Evolutionary conservation across 2,888 invertebrate genomes (phyloP).

Genomic region (Lasioglossum lativentre): DNA sequence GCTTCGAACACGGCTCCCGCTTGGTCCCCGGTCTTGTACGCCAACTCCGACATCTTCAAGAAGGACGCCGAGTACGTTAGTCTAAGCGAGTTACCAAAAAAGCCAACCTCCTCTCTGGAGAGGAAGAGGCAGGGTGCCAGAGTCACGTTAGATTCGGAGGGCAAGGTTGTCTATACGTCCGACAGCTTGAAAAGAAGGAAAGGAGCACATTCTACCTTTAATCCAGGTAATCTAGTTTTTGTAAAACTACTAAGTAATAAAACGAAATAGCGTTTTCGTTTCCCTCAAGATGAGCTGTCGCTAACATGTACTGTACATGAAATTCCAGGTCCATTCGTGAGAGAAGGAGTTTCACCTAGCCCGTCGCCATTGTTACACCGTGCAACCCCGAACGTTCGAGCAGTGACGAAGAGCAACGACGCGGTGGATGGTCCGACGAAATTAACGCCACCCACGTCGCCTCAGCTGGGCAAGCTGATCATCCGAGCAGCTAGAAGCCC

Average conservation of each 20-base stretch:
- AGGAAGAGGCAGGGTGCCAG: conserved; percentile 89
- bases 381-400: conserved; percentile 83
- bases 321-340: conserved; percentile 89
- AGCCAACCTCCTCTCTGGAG: conserved; percentile 86
- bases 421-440: conserved; percentile 84
- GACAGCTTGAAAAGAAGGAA: conserved; percentile 93
- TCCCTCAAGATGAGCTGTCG: neutral
- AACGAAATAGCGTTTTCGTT: neutral
- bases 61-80: conserved; percentile 93
- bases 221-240: conserved; percentile 88
- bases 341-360: conserved; percentile 85
- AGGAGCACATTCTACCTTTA: conserved; percentile 93
- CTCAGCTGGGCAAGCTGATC: conserved; percentile 88
- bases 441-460: conserved; percentile 86
- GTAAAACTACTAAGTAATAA: too few relatives aligned
- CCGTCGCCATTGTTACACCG: conserved; percentile 86
- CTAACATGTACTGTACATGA: neutral
- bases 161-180: conserved; percentile 94
- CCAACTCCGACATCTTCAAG: conserved; percentile 88
- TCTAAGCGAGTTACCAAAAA: conserved; percentile 90
- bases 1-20: conserved; percentile 63
- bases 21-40: conserved; percentile 84
- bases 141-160: conserved; percentile 93
- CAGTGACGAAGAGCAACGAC: conserved; percentile 82
- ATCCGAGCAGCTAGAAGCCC: conserved; percentile 86